Conservation (phyloP, 2,113 vertebrate species). For the Equus quagga region DNA sequence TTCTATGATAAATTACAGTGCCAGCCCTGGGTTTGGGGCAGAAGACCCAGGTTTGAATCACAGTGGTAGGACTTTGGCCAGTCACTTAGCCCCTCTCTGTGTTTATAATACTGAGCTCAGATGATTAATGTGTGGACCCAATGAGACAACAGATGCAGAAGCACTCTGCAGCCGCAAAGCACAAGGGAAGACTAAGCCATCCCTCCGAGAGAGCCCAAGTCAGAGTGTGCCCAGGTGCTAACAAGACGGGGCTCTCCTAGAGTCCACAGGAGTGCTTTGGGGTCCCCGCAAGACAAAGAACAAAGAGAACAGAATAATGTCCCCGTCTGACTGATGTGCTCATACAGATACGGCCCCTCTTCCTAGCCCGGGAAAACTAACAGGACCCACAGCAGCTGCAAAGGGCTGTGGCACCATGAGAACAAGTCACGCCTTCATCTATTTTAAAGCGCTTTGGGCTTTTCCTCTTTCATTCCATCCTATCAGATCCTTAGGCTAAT, state of each 20-base stretch:
- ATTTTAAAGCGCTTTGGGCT: not conserved
- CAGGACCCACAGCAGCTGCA: not conserved
- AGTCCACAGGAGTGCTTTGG: not conserved
- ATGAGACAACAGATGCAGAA: fast-evolving
- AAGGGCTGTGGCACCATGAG: not conserved
- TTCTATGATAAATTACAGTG: not conserved
- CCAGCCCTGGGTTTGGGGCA: not conserved
- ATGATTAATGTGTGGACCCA: fast-evolving
- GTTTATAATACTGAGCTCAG: fast-evolving
- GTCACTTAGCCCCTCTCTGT: not conserved
- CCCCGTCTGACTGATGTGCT: not conserved
- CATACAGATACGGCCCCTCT: fast-evolving
- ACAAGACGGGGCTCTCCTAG: not conserved
- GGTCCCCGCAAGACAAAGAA: not conserved
- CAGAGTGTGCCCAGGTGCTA: fast-evolving
- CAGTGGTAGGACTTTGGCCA: fast-evolving
- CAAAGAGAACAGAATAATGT: not conserved
- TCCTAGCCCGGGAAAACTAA: not conserved
- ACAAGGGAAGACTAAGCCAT: fast-evolving
- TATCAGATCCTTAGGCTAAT: not conserved
- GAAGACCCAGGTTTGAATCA: not conserved
- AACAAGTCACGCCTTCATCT: fast-evolving
- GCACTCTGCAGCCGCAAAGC: not conserved
- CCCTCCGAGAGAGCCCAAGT: not conserved
- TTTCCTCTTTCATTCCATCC: not conserved